These are phyloP conservation scores for Todiramphus chloris DNA, from an alignment of 2,113 vertebrate species.

Conservation along the genomic window DNA sequence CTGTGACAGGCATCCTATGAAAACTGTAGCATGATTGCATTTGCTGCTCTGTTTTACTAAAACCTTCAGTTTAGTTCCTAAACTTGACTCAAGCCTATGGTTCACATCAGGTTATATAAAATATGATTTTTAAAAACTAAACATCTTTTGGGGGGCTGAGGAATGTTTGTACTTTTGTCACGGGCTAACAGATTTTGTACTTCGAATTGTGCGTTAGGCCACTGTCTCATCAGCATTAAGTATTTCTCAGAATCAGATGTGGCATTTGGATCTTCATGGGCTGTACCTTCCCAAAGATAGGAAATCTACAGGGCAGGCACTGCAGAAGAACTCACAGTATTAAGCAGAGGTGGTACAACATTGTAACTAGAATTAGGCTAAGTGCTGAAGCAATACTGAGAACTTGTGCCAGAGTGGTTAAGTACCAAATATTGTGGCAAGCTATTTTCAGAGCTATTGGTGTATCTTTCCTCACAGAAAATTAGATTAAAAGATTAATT, in stretches of 20 bases:
- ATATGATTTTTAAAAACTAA: background rate
- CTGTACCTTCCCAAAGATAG: background rate
- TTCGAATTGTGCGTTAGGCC: background rate
- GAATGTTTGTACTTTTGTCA: background rate
- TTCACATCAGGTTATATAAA: background rate
- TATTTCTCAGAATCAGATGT: background rate
- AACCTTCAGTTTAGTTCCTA: background rate
- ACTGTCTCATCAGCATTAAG: background rate
- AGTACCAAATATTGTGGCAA: background rate
- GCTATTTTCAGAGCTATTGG: background rate
- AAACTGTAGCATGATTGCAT: background rate
- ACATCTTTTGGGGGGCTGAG: background rate
- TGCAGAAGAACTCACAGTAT: background rate
- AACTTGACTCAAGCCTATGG: background rate
- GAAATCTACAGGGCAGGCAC: background rate
- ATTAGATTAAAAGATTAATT: background rate
- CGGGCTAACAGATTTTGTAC: background rate
- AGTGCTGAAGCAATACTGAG: background rate
- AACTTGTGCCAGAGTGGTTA: background rate
- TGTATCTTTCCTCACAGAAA: background rate
- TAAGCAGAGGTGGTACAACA: background rate
- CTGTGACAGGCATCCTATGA: background rate
- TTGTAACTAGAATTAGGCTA: background rate
- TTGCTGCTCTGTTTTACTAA: background rate
- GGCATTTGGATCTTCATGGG: background rate